Evolutionary conservation across 2,888 invertebrate species (phyloP).

Genomic region (Zygothrica quintamaculata): DNA sequence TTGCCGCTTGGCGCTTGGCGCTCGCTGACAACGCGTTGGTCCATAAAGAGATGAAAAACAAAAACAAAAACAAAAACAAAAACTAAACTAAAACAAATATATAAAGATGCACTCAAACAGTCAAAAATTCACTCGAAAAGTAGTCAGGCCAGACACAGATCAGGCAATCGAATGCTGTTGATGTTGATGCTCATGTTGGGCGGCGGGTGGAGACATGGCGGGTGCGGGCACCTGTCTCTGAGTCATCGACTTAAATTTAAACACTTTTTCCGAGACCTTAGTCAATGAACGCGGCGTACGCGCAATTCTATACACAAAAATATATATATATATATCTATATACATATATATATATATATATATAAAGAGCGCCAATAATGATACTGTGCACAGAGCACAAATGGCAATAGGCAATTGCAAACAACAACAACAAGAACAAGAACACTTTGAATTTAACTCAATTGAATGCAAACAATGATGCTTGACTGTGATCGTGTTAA

Average conservation of each 20-base stretch:
- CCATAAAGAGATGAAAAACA: too few relatives aligned
- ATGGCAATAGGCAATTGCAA: constrained; percentile 1
- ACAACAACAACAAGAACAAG: too few relatives aligned
- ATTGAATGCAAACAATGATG: neutral
- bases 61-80: too few relatives aligned
- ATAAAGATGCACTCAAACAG: constrained; percentile 25
- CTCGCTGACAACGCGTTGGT: constrained; percentile 55
- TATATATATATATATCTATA: too few relatives aligned
- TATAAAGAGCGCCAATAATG: constrained; percentile 34
- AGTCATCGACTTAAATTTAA: constrained; percentile 64
- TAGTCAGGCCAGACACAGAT: constrained; percentile 19
- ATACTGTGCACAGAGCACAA: constrained; percentile 20
- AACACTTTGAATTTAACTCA: constrained; percentile 4
- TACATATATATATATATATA: too few relatives aligned
- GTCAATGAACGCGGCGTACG: constrained; percentile 53
- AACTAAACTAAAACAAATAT: constrained; percentile 11
- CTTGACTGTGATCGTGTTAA: constrained; percentile 1
- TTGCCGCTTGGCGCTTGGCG: constrained; percentile 18
- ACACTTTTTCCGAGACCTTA: constrained; percentile 60
- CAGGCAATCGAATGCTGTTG: constrained; percentile 12
- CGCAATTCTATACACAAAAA: constrained; percentile 13
- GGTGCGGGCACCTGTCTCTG: constrained; percentile 53
- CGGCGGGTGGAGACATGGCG: constrained; percentile 30
- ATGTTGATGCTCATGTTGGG: too few relatives aligned
- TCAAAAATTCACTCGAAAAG: constrained; percentile 33